Base-by-base conservation (phyloP, 2,888 invertebrate genomes). In the Bimastos eiseni region DNA sequence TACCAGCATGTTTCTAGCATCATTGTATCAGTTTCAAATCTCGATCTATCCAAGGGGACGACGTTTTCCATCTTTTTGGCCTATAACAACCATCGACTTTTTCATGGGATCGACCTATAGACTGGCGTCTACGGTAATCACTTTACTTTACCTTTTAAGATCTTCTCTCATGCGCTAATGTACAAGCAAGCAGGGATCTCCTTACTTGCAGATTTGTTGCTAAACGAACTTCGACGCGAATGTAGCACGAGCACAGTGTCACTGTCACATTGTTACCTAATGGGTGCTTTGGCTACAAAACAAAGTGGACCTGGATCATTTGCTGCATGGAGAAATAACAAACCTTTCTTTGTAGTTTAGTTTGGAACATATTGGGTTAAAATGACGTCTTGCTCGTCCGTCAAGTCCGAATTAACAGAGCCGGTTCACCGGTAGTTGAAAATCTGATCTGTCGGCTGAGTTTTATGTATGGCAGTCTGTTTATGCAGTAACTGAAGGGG, bases 111-210 rank as follows among this genome's bases (percentile, higher is more conserved):
- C 70, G n/a, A 70, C 70, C 8, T 70, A 8, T 70, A 70, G 70
- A 70, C 70, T 70, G 70, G 11, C n/a, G n/a, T 70, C 30, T 70
- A 70, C 70, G 70, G 70, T 70, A 70, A 70, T 70, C n/a, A 70
- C 70, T n/a, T 70, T 70, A 70, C 70, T n/a, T 70, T n/a, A 70
- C n/a, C 70, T 70, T 70, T 70, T 70, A 70, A 70, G 70, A 70
- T 70, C 70, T n/a, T 6, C n/a, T 70, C 70, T 70, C 70, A n/a
- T n/a, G 70, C n/a, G n/a, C 70, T 70, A n/a, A 11, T 49, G 49
- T 24, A 6, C 49, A 49, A 24, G 49, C 49, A 49, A 24, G n/a
- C n/a, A n/a, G n/a, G 70, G 30, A n/a, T 70, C 70, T 70, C 70
- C 70, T 70, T 70, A 11, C 8, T 70, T 70, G 70, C 70, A n/a